A percentile compares a stretch with the other conserved stretches of the same genome.
Evolutionary conservation across 1,140 invertebrate species (phyloP).

Genomic region (Orussus abietinus): DNA sequence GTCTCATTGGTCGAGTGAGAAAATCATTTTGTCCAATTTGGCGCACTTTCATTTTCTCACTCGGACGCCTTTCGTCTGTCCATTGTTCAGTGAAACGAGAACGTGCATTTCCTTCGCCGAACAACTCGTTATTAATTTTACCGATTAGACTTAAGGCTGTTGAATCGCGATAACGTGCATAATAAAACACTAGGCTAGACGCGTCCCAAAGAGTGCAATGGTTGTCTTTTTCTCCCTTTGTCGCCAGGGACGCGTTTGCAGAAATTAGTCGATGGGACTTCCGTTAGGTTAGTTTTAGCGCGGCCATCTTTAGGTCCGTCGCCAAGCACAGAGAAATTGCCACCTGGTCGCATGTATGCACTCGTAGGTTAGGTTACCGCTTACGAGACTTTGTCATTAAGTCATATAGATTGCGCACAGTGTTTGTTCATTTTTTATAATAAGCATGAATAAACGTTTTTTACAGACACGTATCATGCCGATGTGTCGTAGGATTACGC

Average conservation of each 20-base stretch:
- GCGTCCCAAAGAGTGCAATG: neutral
- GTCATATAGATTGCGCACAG: constrained; percentile 16
- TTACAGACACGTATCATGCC: constrained; percentile 17
- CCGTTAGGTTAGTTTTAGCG: too few relatives aligned
- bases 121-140: neutral
- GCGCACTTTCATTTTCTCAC: neutral
- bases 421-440: constrained; percentile 35
- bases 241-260: neutral
- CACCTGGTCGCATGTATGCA: too few relatives aligned
- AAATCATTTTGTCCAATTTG: neutral
- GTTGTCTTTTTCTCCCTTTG: neutral
- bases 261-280: neutral
- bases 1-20: neutral
- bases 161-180: neutral
- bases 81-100: too few relatives aligned
- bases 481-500: neutral
- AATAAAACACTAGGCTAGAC: neutral
- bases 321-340: too few relatives aligned
- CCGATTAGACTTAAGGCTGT: neutral
- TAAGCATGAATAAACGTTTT: constrained; percentile 34
- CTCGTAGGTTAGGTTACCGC: constrained; percentile 15
- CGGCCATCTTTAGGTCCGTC: too few relatives aligned
- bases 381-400: constrained; percentile 19
- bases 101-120: neutral
- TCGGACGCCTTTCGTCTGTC: too few relatives aligned